Conservation (phyloP, 2,888 invertebrate species). For the Tyria jacobaeae region DNA sequence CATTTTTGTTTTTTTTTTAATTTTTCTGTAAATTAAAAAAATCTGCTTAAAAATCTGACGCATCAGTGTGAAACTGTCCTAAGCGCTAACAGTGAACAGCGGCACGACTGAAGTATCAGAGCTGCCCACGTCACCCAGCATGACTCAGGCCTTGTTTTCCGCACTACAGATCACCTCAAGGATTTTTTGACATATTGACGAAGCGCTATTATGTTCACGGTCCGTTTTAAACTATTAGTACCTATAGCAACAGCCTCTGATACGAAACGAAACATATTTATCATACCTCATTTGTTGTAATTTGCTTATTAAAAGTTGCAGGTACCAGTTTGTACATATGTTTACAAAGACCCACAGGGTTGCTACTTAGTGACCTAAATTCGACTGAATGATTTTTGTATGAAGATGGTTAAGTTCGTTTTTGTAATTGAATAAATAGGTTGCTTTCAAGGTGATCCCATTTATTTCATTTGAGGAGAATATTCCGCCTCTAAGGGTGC, state of each 20-base stretch:
- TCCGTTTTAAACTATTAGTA: conserved; percentile 26
- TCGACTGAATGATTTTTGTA: too few species aligned
- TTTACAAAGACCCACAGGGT: not conserved
- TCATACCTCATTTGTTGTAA: conserved; percentile 36
- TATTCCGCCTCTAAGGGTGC: too few species aligned
- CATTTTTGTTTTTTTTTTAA: too few species aligned
- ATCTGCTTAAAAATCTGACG: not conserved
- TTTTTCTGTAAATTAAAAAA: too few species aligned
- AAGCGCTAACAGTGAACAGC: conserved; percentile 6
- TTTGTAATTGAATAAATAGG: too few species aligned
- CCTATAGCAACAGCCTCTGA: conserved; percentile 14
- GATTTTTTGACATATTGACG: conserved; percentile 47
- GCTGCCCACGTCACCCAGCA: conserved; percentile 35
- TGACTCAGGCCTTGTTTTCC: conserved; percentile 64
- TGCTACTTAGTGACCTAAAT: too few species aligned
- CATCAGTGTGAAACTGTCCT: not conserved
- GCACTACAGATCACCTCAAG: conserved; percentile 65
- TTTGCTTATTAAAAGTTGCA: conserved; percentile 12
- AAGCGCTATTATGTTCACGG: conserved; percentile 32
- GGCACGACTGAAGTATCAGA: conserved; percentile 5
- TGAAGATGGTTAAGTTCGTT: too few species aligned
- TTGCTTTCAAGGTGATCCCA: too few species aligned
- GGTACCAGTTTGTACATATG: conserved; percentile 7
- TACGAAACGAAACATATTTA: conserved; percentile 23
- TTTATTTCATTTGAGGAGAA: too few species aligned